Evolutionary conservation across 2,797 vertebrate species (phyloP).

Genomic region (Acropternis orthonyx): DNA sequence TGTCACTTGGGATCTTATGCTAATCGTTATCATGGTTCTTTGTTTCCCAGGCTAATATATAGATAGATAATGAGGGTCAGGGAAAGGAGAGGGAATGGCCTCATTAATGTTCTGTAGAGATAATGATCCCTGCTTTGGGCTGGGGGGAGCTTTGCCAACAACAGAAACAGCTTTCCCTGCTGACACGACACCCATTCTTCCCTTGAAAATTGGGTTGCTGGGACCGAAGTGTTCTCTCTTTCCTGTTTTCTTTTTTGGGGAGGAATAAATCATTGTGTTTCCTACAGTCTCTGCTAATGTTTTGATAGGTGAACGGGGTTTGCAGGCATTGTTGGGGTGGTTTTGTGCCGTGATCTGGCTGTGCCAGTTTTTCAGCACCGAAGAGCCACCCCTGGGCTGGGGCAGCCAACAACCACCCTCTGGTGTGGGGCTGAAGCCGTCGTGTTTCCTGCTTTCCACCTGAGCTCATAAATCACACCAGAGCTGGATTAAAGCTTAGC

Average conservation of each 20-base stretch:
- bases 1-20: background rate
- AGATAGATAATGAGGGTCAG: background rate
- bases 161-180: background rate
- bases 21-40: background rate
- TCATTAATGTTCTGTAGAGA: background rate
- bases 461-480: constrained; percentile 37
- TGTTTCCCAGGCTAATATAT: background rate
- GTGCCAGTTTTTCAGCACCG: background rate
- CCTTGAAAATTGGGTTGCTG: background rate
- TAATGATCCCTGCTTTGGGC: background rate
- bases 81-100: background rate
- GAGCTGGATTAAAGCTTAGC: constrained; percentile 1
- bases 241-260: background rate
- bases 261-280: background rate
- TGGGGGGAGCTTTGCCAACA: background rate
- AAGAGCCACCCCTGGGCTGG: background rate
- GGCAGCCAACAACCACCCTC: background rate
- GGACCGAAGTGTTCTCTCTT: background rate
- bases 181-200: background rate
- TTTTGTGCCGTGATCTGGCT: background rate
- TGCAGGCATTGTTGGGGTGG: background rate
- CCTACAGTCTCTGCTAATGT: background rate
- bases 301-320: background rate
- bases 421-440: background rate
- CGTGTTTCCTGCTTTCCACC: background rate